Conservation (phyloP, 2,888 invertebrate genomes). For the Psylliodes chrysocephalus region DNA sequence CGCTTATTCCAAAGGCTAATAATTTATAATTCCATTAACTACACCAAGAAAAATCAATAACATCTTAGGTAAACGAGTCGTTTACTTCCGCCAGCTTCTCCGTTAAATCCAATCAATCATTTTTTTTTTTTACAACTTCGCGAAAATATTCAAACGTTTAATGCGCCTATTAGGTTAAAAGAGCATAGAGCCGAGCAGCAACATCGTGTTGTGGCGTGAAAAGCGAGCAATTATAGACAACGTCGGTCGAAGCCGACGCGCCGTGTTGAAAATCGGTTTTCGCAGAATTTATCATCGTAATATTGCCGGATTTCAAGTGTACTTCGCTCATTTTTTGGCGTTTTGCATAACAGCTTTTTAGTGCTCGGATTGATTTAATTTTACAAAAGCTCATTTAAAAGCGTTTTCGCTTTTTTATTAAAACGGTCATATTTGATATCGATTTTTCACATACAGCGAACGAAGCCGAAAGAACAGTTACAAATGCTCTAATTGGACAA, state of each 20-base stretch:
- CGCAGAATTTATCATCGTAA: neutral
- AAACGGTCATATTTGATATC: too few relatives aligned
- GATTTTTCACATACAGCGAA: too few relatives aligned
- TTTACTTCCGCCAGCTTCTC: neutral
- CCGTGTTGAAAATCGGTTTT: slow-evolving; percentile 2
- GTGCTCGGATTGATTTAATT: neutral
- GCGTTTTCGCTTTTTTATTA: too few relatives aligned
- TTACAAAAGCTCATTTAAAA: too few relatives aligned
- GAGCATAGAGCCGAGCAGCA: neutral
- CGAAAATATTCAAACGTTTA: neutral
- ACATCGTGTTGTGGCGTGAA: slow-evolving; percentile 3
- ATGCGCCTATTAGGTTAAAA: neutral
- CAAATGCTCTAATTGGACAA: too few relatives aligned
- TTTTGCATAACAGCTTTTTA: neutral
- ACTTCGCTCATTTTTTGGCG: slow-evolving; percentile 3
- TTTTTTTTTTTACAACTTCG: neutral
- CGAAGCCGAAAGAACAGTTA: too few relatives aligned
- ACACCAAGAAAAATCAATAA: too few relatives aligned
- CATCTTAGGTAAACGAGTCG: too few relatives aligned
- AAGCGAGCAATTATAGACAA: slow-evolving; percentile 9
- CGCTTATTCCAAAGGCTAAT: too few relatives aligned
- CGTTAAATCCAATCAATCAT: neutral
- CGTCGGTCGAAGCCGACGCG: too few relatives aligned
- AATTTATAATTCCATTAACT: too few relatives aligned
- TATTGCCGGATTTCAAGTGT: neutral